Evolutionary conservation across 2,888 invertebrate genomes (phyloP), one percentile per base, ranked within the genome.

Genomic region (Teleiodes luculella): DNA sequence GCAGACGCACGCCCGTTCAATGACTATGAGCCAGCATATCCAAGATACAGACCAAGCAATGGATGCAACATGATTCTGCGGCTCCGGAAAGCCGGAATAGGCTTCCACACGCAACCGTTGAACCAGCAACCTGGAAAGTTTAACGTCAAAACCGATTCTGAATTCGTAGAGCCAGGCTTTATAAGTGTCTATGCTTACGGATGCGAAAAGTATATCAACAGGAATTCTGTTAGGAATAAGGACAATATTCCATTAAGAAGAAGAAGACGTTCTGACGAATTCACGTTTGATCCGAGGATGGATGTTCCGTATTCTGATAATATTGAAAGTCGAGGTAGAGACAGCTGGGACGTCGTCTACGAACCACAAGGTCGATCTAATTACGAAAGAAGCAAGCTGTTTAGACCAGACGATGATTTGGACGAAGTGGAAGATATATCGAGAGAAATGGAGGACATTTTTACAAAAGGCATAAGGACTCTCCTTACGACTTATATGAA

Each of bases 161-260:
- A 95, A 72, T 96, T 96, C 68, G 91, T 95, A 0, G 96, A 96
- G 66, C 96, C 96, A 0, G 94, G 95, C 11, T 96, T 96, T 66
- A 94, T 95, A 33, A 95, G 95, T 43, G 95, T 96, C 0, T 96
- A 96, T 68, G 96, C 96, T 0, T 95, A 95, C 61, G 95, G 95
- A 0, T 96, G 96, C 68, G 93, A 94, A 67, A 92, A 86, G 57
- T 90, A 90, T 55, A 83, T 90, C 1, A 89, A 88, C 56, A 80
- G 80, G 54, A 85, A 88, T 53, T 83, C 87, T 0, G 66, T 81
- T 14, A 75, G 81, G 52, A 84, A 86, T 61, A 87, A 84, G 47
- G 83, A 84, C 31, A 78, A 78, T 46, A 64, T 86, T 11, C 84
- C 87, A 36, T 68, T 87, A 49, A 77, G 63, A 36, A 66, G 88